Percentiles rank a stretch among this genome's conserved stretches.
Evolutionary conservation across 2,113 vertebrate species (phyloP).

Genomic region (Pongo abelii): DNA sequence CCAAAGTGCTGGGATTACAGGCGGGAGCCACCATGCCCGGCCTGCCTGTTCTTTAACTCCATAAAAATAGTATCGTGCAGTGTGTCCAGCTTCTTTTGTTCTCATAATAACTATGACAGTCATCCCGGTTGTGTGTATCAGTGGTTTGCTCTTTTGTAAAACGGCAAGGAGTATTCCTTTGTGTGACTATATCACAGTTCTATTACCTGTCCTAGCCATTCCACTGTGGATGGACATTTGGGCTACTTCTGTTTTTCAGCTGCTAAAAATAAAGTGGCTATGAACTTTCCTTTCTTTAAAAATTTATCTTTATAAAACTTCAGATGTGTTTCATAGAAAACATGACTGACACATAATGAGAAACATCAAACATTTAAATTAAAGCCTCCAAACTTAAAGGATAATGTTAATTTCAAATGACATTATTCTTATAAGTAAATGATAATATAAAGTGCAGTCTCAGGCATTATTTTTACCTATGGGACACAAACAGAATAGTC

Average conservation of each 20-base stretch:
- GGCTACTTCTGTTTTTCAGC: neutral
- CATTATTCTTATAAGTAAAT: neutral
- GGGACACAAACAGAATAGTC: neutral
- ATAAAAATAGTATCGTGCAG: neutral
- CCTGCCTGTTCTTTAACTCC: neutral
- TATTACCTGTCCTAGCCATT: neutral
- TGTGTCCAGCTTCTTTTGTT: neutral
- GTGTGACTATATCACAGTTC: neutral
- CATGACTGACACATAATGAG: neutral
- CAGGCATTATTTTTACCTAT: neutral
- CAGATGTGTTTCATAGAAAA: neutral
- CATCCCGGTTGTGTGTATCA: neutral
- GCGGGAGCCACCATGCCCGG: too few species aligned
- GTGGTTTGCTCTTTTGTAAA: neutral
- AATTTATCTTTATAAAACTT: neutral
- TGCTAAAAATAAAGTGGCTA: neutral
- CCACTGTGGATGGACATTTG: neutral
- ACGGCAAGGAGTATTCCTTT: neutral
- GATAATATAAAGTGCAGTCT: neutral
- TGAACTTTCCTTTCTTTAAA: conserved; percentile 4
- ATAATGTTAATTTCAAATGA: neutral
- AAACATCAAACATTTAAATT: neutral
- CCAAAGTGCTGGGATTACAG: too few species aligned
- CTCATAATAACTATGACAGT: neutral
- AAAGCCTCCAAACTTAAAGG: neutral